Base-by-base conservation (phyloP, 2,888 invertebrate species). In the Prosapia bicincta region DNA sequence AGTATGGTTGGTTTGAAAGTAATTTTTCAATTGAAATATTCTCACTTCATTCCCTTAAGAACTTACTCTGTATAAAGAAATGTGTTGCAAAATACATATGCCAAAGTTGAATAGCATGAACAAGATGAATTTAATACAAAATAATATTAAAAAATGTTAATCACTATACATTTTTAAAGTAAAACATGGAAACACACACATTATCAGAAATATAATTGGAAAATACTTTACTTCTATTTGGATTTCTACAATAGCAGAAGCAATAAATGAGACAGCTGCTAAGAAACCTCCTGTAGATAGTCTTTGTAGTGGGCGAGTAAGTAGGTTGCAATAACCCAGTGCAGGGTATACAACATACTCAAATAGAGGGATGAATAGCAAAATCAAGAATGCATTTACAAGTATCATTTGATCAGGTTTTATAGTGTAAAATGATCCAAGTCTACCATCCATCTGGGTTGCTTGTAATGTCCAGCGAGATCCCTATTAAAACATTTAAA, bases 351-450 rank as follows among this genome's bases (percentile, higher is more conserved):
- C 87, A 1, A 86, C 88, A 74, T 90, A 88, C 84, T 94, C 92
- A 82, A 94, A 95, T 0, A 94, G 82, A 0, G 97, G 97, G 82
- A 97, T 96, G 26, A 97, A 86, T 81, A 97, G 95, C 38, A 97
- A 86, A 23, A 75, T 66, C 15, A 75, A 30, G 3, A 96, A 83
- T 0, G 97, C 97, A 86, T 97, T 97, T 1, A 96, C 80, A 96
- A 92, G 3, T 91, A 72, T 96, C 91, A 98, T 92, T 85, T 98
- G 98, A 86, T 99, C 98, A 0, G 98, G 96, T 81, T 96, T 92
- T 25, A 95, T 85, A 0, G 90, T 88, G n/a, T n/a, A n/a, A 85
- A 66, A 66, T 85, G 89, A 93, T n/a, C 79, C 87, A 0, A 95
- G 87, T 78, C 90, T 88, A 30, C 96, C 95, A 81, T 92, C 87